Evolutionary conservation across 2,888 invertebrate species (phyloP).

Genomic region (Teleogryllus oceanicus): DNA sequence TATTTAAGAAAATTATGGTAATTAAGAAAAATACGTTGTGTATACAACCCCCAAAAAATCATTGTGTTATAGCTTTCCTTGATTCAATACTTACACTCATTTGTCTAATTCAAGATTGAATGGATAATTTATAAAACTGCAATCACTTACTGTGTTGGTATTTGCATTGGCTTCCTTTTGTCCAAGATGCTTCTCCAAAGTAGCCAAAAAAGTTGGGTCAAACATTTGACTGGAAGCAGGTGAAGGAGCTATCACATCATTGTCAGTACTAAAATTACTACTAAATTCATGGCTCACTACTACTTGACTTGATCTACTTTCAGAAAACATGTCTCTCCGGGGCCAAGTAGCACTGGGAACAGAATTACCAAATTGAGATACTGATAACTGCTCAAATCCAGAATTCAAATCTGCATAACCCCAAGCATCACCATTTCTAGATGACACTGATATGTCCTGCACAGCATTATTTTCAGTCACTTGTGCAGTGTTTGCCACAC

Average conservation of each 20-base stretch:
- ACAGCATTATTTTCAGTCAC: neutral
- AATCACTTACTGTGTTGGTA: constrained; percentile 37
- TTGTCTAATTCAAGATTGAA: too few species aligned
- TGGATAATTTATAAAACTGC: too few species aligned
- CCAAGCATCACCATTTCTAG: neutral
- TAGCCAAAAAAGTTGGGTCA: constrained; percentile 59
- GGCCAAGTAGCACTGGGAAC: neutral
- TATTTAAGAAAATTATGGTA: too few species aligned
- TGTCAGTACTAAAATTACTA: neutral
- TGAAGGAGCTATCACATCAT: neutral
- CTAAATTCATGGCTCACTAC: neutral
- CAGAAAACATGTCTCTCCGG: neutral
- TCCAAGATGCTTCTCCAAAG: constrained; percentile 61
- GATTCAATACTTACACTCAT: too few species aligned
- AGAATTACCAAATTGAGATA: neutral
- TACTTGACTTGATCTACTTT: neutral
- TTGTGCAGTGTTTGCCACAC: neutral
- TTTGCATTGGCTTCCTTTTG: constrained; percentile 50
- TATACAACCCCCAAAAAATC: too few species aligned
- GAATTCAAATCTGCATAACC: neutral
- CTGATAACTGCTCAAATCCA: neutral
- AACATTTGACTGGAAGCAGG: constrained; percentile 46
- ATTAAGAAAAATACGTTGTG: too few species aligned
- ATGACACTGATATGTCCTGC: neutral
- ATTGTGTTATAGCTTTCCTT: too few species aligned